These are phyloP conservation scores for Pelosia muscerda DNA, from an alignment of 2,888 invertebrate genomes.

Conservation along the genomic window DNA sequence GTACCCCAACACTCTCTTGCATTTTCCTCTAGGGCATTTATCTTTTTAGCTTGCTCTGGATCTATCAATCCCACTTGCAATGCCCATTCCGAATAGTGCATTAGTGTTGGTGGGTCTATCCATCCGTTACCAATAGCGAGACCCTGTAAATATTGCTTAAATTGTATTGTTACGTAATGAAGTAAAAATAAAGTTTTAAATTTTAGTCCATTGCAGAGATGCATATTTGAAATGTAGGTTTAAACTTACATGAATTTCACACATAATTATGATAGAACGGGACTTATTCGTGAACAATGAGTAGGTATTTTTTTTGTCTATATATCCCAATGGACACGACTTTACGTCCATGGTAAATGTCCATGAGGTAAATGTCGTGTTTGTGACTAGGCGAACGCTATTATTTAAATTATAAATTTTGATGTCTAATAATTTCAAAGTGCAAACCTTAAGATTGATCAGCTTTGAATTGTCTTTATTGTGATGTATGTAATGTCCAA, in stretches of 20 bases:
- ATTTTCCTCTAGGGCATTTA: slow-evolving; percentile 26
- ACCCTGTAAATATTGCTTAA: slow-evolving; percentile 30
- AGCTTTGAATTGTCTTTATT: slow-evolving; percentile 42
- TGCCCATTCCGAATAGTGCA: slow-evolving; percentile 38
- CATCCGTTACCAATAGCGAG: slow-evolving; percentile 46
- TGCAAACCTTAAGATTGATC: slow-evolving; percentile 51
- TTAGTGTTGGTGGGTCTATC: slow-evolving; percentile 38
- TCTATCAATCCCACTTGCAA: slow-evolving; percentile 37
- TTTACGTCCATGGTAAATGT: no score
- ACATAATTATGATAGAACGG: no score
- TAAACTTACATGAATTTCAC: no score
- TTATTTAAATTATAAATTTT: no score
- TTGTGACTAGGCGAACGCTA: no score
- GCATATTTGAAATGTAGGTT: no score
- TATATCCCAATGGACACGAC: no score
- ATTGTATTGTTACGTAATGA: not conserved
- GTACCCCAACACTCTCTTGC: slow-evolving; percentile 31
- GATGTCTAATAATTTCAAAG: not conserved
- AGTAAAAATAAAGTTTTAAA: no score
- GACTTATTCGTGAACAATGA: no score
- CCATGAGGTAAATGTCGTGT: no score
- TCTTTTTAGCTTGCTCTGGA: slow-evolving; percentile 20
- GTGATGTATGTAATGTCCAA: slow-evolving; percentile 63
- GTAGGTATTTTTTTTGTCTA: no score
- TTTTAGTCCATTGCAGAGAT: no score